A percentile compares a stretch with the other conserved stretches of the same genome.
Evolutionary conservation across 2,113 vertebrate species (phyloP).

Genomic region (Xyrauchen texanus): DNA sequence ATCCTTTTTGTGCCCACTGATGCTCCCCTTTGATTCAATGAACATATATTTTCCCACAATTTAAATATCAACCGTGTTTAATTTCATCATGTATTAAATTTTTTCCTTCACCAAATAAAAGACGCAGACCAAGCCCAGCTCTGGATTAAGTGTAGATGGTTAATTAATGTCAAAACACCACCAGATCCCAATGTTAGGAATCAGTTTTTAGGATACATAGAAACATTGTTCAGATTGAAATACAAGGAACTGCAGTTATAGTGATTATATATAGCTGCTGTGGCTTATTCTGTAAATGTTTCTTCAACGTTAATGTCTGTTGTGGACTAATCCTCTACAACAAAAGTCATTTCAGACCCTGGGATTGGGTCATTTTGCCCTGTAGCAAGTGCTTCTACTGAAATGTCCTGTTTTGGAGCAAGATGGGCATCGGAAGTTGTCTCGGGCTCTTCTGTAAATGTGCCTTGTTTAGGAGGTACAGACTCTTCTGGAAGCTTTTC

Average conservation of each 20-base stretch:
- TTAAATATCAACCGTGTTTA: constrained; percentile 1
- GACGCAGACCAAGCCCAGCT: background rate
- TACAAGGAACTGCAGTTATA: too few species aligned
- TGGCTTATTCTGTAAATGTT: background rate
- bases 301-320: constrained; percentile 6
- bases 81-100: background rate
- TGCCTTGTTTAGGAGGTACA: background rate
- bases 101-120: constrained; percentile 1
- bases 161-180: background rate
- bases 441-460: background rate
- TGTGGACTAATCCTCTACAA: background rate
- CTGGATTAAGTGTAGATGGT: background rate
- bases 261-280: too few species aligned
- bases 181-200: too few species aligned
- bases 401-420: background rate
- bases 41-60: background rate
- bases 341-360: background rate
- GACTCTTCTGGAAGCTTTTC: background rate
- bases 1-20: background rate
- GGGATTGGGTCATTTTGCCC: background rate
- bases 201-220: background rate
- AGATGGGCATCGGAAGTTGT: background rate
- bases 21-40: background rate
- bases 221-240: too few species aligned
- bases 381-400: background rate